These are phyloP conservation scores for Henicopernis longicauda DNA, from an alignment of 2,113 vertebrate genomes.

Conservation along the genomic window DNA sequence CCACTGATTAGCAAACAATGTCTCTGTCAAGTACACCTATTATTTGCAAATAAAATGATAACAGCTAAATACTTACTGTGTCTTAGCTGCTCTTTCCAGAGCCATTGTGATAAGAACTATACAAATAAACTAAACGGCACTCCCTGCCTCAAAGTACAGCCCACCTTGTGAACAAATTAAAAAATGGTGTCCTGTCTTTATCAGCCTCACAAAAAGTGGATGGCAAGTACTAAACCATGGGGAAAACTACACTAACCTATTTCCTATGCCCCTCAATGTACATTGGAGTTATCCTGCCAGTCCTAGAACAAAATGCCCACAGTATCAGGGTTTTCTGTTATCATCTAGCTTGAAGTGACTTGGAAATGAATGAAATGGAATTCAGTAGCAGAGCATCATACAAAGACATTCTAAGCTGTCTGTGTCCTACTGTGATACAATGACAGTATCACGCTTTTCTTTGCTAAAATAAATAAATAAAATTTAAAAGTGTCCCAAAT, in stretches of 20 bases:
- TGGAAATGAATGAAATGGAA: background rate
- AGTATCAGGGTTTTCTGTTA: background rate
- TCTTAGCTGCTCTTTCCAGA: background rate
- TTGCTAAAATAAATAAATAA: background rate
- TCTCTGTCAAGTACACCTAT: background rate
- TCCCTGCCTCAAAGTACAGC: background rate
- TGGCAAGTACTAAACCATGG: background rate
- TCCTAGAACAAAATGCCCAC: background rate
- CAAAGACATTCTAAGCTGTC: background rate
- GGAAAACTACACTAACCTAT: background rate
- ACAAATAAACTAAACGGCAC: background rate
- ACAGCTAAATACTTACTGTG: background rate
- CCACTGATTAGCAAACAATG: background rate
- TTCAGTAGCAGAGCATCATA: background rate
- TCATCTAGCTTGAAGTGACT: background rate
- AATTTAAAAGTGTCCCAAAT: background rate
- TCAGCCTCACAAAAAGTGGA: background rate
- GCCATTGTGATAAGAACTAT: background rate
- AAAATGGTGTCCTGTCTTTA: background rate
- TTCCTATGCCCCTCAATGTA: background rate
- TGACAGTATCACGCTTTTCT: background rate
- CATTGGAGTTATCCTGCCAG: background rate
- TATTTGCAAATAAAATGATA: conserved; percentile 8
- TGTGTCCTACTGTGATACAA: background rate
- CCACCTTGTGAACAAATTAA: background rate